Evolutionary conservation across 2,888 invertebrate genomes (phyloP).

Genomic region (Leptopterna dolabrata): DNA sequence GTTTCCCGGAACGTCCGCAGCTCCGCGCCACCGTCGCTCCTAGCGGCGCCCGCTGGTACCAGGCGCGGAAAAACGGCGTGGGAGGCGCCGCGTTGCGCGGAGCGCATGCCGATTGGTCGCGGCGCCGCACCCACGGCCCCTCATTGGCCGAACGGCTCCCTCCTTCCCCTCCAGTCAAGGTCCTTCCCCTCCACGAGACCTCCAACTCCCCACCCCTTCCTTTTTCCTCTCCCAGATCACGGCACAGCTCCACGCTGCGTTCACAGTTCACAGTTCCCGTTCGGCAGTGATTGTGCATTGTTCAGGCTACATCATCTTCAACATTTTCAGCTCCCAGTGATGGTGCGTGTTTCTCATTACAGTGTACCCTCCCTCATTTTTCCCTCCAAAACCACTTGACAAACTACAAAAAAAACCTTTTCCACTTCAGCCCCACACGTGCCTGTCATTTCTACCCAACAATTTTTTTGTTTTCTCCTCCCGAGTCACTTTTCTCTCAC

Average conservation of each 20-base stretch:
- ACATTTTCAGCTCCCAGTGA: neutral
- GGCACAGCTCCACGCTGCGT: neutral
- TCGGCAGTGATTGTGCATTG: conserved; percentile 48
- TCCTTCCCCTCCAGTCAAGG: neutral
- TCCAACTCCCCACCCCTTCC: neutral
- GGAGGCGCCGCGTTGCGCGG: neutral
- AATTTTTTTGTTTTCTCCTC: neutral
- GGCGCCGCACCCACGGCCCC: conserved; percentile 13
- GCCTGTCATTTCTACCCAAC: neutral
- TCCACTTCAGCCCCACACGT: neutral
- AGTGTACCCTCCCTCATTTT: neutral
- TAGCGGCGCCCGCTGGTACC: neutral
- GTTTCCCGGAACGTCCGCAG: neutral
- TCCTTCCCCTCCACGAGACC: neutral
- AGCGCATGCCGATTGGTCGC: conserved; percentile 14
- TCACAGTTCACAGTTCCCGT: conserved; percentile 43
- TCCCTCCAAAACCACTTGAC: neutral
- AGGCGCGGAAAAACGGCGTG: neutral
- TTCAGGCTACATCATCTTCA: neutral
- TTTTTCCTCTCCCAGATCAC: neutral
- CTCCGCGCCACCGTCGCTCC: neutral
- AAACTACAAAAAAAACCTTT: neutral
- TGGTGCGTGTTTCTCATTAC: conserved; percentile 32
- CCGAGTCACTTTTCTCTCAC: neutral
- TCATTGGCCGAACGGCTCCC: conserved; percentile 16